A percentile compares a stretch with the other conserved stretches of the same genome.
Evolutionary conservation across 2,888 invertebrate genomes (phyloP).

Genomic region (Dryobota labecula): DNA sequence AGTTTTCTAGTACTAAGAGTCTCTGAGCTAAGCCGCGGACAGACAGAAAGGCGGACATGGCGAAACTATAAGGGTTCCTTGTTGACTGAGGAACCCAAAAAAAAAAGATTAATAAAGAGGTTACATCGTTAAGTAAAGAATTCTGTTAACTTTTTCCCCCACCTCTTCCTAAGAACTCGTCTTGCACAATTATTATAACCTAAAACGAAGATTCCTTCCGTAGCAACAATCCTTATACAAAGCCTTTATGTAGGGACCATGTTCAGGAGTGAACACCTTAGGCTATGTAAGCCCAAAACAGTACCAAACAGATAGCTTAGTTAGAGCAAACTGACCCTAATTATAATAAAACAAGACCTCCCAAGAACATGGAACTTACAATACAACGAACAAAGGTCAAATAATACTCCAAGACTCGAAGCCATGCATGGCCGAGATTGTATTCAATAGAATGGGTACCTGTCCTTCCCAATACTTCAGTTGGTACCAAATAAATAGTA

Average conservation of each 20-base stretch:
- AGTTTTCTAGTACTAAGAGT: too few species aligned
- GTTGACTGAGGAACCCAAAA: too few species aligned
- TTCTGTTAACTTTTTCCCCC: fast-evolving
- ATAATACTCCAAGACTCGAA: constrained; percentile 50
- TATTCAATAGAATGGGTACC: constrained; percentile 60
- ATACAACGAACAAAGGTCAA: constrained; percentile 59
- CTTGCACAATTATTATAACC: neutral
- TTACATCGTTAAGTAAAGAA: neutral
- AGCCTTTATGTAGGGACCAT: constrained; percentile 9
- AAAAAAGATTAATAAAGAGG: too few species aligned
- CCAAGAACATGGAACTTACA: constrained; percentile 59
- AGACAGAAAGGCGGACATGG: too few species aligned
- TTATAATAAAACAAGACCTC: constrained; percentile 66
- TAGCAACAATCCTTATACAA: constrained; percentile 8
- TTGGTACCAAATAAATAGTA: constrained; percentile 76
- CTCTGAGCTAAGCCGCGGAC: too few species aligned
- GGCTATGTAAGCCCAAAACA: constrained; percentile 45
- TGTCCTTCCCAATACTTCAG: constrained; percentile 65
- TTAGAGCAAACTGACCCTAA: constrained; percentile 57
- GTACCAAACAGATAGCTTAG: constrained; percentile 51
- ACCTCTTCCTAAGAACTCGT: neutral
- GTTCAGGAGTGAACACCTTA: constrained; percentile 26
- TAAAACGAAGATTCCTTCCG: constrained; percentile 13
- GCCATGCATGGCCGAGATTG: constrained; percentile 58
- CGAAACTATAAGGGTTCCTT: too few species aligned